Evolutionary conservation across 1,140 invertebrate genomes (phyloP), one percentile per base, ranked within the genome.

Genomic region (Aphelenchoides avenae): DNA sequence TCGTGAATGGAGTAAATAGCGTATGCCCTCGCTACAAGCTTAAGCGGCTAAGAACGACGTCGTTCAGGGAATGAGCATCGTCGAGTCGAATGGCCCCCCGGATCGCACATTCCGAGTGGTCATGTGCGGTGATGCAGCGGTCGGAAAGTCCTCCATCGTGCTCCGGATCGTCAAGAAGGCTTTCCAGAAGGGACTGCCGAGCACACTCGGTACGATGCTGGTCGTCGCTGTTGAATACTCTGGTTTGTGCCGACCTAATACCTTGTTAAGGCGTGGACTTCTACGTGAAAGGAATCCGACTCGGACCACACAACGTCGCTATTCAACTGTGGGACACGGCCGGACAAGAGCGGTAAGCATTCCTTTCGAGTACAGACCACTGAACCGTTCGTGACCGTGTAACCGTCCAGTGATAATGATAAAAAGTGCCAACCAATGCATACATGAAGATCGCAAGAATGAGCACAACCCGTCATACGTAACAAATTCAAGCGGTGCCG

Each of bases 71-170:
- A n/a, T n/a, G n/a, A n/a, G n/a, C n/a, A n/a, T n/a, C 15, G 43
- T 61, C 44, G 80, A 80, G 41, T 69, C 75, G 0, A 68, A 67
- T 9, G 79, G 80, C 5, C 77, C 80, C 5, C 82, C 84, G 7
- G 83, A 84, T 33, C 66, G 83, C 43, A 83, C 84, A 30, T 85
- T 82, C 68, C 84, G 85, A 72, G 80, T 86, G 2, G 83, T 86
- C 5, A 80, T 86, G 50, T 83, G 83, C 27, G 85, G 85, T 0
- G 85, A 86, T 73, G 83, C 85, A 0, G 81, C 83, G 9, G 85
- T 86, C 1, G 85, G 85, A 11, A 86, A 86, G 75, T 83, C 83
- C 2, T 84, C 83, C 56, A 84, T 86, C 62, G 85, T 86, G 34
- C 80, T 84, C 70, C 66, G 84, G 27, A 79, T 85, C 13, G 83